phyloP scores from a whole-genome alignment of 2,888 invertebrate genomes.

The Trypoxylon attenuatum region DNA sequence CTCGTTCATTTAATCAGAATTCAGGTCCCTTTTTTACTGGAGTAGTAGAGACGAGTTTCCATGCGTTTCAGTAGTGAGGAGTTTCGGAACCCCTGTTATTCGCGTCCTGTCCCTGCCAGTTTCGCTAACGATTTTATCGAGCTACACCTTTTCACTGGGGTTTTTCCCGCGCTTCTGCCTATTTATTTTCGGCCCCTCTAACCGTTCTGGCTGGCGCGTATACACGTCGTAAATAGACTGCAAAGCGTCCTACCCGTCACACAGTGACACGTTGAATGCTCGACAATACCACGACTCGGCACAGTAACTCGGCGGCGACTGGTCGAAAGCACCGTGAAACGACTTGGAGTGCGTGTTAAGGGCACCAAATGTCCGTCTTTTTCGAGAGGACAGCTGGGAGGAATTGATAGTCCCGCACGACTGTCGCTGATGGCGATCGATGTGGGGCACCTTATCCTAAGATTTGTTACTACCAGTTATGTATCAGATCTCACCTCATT shows the following conservation, averaged over 20 bases:
- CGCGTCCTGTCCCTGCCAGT: no score
- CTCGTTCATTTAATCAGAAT: no score
- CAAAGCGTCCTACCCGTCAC: constrained; percentile 21
- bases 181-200: no score
- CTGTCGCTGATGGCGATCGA: constrained; percentile 56
- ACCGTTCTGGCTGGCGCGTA: constrained; percentile 3
- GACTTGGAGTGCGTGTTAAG: constrained; percentile 50
- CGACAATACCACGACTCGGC: constrained; percentile 13
- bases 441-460: constrained; percentile 51
- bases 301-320: constrained; percentile 5
- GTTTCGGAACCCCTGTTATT: no score
- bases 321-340: constrained; percentile 41
- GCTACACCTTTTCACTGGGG: no score
- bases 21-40: no score
- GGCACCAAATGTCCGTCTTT: constrained; percentile 51
- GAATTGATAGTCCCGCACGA: constrained; percentile 56
- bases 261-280: constrained; percentile 35
- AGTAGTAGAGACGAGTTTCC: no score
- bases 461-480: constrained; percentile 56
- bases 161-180: no score
- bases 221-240: constrained; percentile 28
- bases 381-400: constrained; percentile 49
- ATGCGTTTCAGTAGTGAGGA: no score
- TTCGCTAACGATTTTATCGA: no score
- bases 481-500: neutral